Percentiles rank a stretch among this genome's conserved stretches.
Evolutionary conservation across 2,888 invertebrate species (phyloP).

Genomic region (Oasisia sp.): DNA sequence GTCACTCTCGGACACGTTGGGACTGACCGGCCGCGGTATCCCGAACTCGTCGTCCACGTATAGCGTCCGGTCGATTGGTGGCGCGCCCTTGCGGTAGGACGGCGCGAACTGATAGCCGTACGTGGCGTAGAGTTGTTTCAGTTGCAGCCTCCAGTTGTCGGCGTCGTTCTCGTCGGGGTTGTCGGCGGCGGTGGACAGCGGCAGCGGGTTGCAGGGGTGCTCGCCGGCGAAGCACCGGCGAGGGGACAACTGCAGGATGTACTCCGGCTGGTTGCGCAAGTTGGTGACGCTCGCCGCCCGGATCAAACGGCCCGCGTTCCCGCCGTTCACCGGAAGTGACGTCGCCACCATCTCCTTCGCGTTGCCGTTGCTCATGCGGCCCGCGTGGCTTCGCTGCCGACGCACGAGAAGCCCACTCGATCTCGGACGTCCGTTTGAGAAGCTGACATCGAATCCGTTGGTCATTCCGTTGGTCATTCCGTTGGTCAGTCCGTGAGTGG

Average conservation of each 20-base stretch:
- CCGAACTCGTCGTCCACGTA: not conserved
- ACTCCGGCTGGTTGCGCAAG: slow-evolving; percentile 55
- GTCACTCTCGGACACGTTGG: not conserved
- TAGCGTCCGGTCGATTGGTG: not conserved
- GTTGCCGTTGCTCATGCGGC: not conserved
- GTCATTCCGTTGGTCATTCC: not conserved
- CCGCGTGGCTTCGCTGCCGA: slow-evolving; percentile 14
- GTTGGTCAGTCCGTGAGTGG: not conserved
- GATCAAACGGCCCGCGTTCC: slow-evolving; percentile 21
- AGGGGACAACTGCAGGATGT: slow-evolving; percentile 45
- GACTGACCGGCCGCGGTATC: not conserved
- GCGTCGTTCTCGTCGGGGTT: not conserved
- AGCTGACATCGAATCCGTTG: not conserved
- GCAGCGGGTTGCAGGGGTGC: not conserved
- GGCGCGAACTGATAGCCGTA: slow-evolving; percentile 55
- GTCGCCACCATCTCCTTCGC: not conserved
- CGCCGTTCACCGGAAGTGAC: slow-evolving; percentile 1
- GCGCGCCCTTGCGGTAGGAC: slow-evolving; percentile 44
- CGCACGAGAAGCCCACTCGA: not conserved
- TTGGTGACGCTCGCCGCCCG: slow-evolving; percentile 49
- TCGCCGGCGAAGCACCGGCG: slow-evolving; percentile 20
- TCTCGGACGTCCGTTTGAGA: not conserved
- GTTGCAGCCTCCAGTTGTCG: slow-evolving; percentile 46
- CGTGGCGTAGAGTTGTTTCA: slow-evolving; percentile 48
- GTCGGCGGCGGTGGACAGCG: not conserved